Evolutionary conservation across 2,888 invertebrate species (phyloP).

Genomic region (Phortica magna): DNA sequence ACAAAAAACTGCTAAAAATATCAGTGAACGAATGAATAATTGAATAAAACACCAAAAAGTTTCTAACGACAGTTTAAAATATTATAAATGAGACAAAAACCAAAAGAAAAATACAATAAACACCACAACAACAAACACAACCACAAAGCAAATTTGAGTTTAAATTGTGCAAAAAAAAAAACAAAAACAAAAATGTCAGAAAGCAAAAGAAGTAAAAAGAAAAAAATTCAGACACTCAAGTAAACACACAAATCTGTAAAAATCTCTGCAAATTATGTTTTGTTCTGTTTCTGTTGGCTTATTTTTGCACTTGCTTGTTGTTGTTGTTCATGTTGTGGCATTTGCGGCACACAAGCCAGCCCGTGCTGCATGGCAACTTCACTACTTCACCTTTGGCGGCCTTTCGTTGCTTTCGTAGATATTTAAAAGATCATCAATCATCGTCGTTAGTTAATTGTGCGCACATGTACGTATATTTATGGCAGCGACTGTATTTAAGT

Average conservation of each 20-base stretch:
- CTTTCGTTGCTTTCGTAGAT: conserved; percentile 54
- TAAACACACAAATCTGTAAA: conserved; percentile 37
- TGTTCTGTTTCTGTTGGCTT: conserved; percentile 37
- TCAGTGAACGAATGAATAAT: background rate
- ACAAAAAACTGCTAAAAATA: no score
- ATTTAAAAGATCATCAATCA: conserved; percentile 76
- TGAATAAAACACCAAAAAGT: background rate
- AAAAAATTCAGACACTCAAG: background rate
- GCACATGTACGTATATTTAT: conserved; percentile 42
- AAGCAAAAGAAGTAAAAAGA: conserved; percentile 1
- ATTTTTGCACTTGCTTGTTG: conserved; percentile 30
- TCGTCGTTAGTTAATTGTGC: conserved; percentile 69
- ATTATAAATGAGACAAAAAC: background rate
- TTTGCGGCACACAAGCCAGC: conserved; percentile 10
- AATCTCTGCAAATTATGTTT: conserved; percentile 63
- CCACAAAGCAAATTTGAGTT: background rate
- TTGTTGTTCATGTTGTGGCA: conserved; percentile 38
- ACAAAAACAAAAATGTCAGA: background rate
- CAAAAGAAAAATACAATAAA: background rate
- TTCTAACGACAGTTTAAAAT: background rate
- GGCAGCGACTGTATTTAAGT: background rate
- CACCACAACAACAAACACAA: background rate
- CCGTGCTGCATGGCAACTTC: background rate
- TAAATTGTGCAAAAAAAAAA: conserved; percentile 1
- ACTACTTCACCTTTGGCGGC: background rate